These are phyloP conservation scores for Heptranchias perlo DNA, from an alignment of 2,113 vertebrate genomes.

Conservation along the genomic window DNA sequence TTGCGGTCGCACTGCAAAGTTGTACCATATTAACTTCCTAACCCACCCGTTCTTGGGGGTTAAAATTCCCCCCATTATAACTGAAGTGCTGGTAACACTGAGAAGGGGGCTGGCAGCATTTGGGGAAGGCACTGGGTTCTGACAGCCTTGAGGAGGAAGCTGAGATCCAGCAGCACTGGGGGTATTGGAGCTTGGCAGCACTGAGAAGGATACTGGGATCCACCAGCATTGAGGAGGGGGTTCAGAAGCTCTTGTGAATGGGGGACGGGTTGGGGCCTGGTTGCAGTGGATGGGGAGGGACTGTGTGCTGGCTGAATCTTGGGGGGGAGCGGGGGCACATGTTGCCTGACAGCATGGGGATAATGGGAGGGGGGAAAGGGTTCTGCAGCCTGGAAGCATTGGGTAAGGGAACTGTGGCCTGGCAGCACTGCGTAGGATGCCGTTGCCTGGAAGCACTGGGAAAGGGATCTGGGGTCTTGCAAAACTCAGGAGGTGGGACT, in stretches of 20 bases:
- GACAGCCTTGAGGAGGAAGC: neutral
- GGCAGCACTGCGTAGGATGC: neutral
- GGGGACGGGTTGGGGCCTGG: neutral
- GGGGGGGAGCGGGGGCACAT: neutral
- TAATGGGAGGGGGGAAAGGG: neutral
- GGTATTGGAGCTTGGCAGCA: neutral
- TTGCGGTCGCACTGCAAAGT: too few relatives aligned
- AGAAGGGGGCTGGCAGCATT: neutral
- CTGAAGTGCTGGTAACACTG: neutral
- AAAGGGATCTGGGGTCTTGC: neutral
- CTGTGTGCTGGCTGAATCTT: neutral
- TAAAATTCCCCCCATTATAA: too few relatives aligned
- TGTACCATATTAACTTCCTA: too few relatives aligned
- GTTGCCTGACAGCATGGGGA: neutral
- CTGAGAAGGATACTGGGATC: neutral
- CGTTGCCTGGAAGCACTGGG: neutral
- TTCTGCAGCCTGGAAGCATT: neutral
- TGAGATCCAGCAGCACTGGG: neutral
- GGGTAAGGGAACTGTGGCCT: neutral
- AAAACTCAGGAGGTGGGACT: neutral
- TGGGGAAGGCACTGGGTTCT: neutral
- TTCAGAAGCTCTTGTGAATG: neutral
- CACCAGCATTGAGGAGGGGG: neutral
- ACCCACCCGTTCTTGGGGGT: too few relatives aligned
- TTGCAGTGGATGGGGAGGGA: neutral